These are phyloP conservation scores for Aelia acuminata DNA, from an alignment of 2,888 invertebrate species.

Conservation along the genomic window DNA sequence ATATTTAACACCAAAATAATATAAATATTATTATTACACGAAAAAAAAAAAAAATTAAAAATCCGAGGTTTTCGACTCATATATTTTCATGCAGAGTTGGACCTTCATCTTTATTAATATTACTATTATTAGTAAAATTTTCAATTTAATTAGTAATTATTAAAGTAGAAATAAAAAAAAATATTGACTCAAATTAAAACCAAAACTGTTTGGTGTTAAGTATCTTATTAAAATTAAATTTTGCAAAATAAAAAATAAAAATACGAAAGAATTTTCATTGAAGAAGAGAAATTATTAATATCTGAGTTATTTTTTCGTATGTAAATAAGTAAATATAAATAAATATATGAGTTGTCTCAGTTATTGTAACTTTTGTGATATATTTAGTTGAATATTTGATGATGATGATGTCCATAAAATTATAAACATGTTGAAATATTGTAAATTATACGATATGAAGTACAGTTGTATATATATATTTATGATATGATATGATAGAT, in stretches of 20 bases:
- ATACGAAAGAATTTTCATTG: background rate
- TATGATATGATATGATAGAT: too few relatives aligned
- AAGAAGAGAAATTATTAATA: background rate
- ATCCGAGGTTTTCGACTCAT: conserved; percentile 1
- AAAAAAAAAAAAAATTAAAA: background rate
- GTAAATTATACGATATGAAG: conserved; percentile 44
- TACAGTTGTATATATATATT: conserved; percentile 28
- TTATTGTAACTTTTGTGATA: conserved; percentile 36
- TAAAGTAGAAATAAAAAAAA: background rate
- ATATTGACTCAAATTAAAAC: background rate
- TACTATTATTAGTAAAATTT: too few relatives aligned
- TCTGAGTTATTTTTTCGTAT: conserved; percentile 32
- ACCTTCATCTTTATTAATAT: conserved; percentile 6
- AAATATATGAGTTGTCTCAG: conserved; percentile 26
- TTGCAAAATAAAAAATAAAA: background rate
- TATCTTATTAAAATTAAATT: background rate
- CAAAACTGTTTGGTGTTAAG: conserved; percentile 29
- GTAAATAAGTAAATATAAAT: conserved; percentile 14
- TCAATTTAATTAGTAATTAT: background rate
- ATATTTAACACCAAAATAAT: conserved; percentile 38
- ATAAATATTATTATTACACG: background rate
- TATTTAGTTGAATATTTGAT: conserved; percentile 36
- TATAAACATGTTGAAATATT: conserved; percentile 36
- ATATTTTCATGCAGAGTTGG: conserved; percentile 14
- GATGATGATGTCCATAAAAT: conserved; percentile 17